Evolutionary conservation across 2,888 invertebrate species (phyloP).

Genomic region (Lepas anatifera): DNA sequence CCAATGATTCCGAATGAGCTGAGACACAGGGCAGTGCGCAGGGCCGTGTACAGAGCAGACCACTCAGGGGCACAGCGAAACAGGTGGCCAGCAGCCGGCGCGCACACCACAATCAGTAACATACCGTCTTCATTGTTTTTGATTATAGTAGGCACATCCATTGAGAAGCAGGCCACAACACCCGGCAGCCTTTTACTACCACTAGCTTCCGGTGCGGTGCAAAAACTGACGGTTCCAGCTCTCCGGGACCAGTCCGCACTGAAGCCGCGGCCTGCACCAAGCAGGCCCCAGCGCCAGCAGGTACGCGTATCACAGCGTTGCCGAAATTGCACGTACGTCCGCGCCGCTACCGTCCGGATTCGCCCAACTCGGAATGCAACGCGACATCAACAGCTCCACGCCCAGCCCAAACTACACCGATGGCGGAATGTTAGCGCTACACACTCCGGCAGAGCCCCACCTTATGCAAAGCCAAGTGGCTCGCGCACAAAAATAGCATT

Average conservation of each 20-base stretch:
- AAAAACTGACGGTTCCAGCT: background rate
- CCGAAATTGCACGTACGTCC: background rate
- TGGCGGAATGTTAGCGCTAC: too few relatives aligned
- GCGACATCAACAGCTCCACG: too few relatives aligned
- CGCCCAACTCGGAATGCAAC: too few relatives aligned
- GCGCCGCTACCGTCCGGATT: background rate
- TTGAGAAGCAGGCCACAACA: background rate
- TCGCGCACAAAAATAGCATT: too few relatives aligned
- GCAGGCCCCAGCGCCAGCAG: too few relatives aligned
- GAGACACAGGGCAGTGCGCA: background rate
- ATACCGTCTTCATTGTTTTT: background rate
- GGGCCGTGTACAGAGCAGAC: background rate
- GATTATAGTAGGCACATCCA: background rate
- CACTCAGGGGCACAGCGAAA: background rate
- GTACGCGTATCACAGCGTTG: conserved; percentile 6
- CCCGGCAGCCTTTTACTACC: background rate
- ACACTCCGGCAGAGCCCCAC: too few relatives aligned
- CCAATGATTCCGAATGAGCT: background rate
- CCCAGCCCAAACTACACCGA: too few relatives aligned
- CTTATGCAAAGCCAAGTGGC: too few relatives aligned
- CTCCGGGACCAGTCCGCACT: background rate
- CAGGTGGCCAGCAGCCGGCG: background rate
- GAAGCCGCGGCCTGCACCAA: background rate
- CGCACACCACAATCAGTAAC: background rate
- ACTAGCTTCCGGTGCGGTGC: background rate